Percentiles rank a stretch among this genome's conserved stretches.
phyloP scores from a whole-genome alignment of 2,888 invertebrate species.

The Baronia brevicornis region DNA sequence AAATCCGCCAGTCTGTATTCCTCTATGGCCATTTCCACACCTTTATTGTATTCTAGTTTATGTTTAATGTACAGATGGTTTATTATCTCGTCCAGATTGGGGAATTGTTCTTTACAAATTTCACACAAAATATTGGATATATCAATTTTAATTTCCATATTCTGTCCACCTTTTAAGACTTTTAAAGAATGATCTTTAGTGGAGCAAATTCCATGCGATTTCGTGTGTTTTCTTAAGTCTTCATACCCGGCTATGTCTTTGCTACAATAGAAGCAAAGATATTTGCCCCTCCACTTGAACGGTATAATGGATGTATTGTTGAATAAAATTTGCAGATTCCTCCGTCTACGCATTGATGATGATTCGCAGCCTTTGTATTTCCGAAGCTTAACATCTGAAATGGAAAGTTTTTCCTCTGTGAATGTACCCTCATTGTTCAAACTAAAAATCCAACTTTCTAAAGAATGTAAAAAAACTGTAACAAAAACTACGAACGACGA shows the following conservation, averaged over 20 bases:
- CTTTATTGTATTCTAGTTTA: constrained; percentile 47
- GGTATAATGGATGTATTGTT: constrained; percentile 64
- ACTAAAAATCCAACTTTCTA: constrained; percentile 7
- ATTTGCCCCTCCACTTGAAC: constrained; percentile 69
- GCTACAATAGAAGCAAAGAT: constrained; percentile 64
- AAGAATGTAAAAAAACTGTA: too few species aligned
- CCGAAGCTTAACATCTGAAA: constrained; percentile 59
- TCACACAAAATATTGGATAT: constrained; percentile 53
- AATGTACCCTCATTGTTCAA: constrained; percentile 53
- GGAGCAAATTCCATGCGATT: constrained; percentile 54
- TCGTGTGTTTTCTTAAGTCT: constrained; percentile 52
- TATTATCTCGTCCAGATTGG: constrained; percentile 37
- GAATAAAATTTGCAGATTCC: constrained; percentile 60
- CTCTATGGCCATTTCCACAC: constrained; percentile 61
- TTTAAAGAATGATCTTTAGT: constrained; percentile 57
- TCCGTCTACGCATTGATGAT: constrained; percentile 57
- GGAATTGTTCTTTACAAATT: constrained; percentile 42
- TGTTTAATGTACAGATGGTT: constrained; percentile 48
- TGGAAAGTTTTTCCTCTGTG: constrained; percentile 51
- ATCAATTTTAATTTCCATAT: constrained; percentile 67
- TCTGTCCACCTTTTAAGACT: constrained; percentile 58
- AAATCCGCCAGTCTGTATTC: constrained; percentile 51
- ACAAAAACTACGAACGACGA: too few species aligned
- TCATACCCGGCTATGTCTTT: constrained; percentile 48
- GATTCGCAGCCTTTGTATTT: constrained; percentile 54